These are phyloP conservation scores for Protonemura montana DNA, from an alignment of 2,888 invertebrate species.

Conservation along the genomic window DNA sequence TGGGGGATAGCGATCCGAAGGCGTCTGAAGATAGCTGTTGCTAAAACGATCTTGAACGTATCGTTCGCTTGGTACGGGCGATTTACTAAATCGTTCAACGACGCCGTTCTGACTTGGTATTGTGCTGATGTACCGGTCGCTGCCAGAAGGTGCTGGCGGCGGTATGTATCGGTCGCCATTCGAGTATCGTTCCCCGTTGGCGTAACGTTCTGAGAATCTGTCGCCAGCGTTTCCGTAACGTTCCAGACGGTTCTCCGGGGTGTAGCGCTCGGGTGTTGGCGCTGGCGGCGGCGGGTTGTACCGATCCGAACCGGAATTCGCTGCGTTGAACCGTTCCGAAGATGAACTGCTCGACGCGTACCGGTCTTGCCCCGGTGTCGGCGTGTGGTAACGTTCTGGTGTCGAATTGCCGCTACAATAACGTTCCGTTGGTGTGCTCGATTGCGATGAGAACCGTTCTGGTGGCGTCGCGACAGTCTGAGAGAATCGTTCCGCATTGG, in stretches of 20 bases:
- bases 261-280: slow-evolving; percentile 39
- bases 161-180: slow-evolving; percentile 46
- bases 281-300: slow-evolving; percentile 44
- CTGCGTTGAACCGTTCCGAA: slow-evolving; percentile 19
- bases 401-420: slow-evolving; percentile 25
- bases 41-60: slow-evolving; percentile 54
- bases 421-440: background rate
- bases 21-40: slow-evolving; percentile 57
- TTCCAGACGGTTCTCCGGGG: slow-evolving; percentile 24
- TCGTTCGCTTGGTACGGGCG: slow-evolving; percentile 53
- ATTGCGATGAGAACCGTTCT: slow-evolving; percentile 2
- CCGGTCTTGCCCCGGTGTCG: slow-evolving; percentile 39
- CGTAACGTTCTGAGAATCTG: background rate
- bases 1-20: slow-evolving; percentile 67
- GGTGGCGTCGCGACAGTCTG: slow-evolving; percentile 61
- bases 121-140: slow-evolving; percentile 55
- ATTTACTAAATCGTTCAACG: slow-evolving; percentile 56
- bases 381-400: slow-evolving; percentile 29
- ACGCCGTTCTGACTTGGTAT: slow-evolving; percentile 56
- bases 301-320: slow-evolving; percentile 25
- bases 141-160: slow-evolving; percentile 51
- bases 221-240: background rate
- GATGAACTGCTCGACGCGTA: slow-evolving; percentile 35
- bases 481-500: slow-evolving; percentile 57
- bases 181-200: slow-evolving; percentile 33